Conservation (phyloP, 2,888 invertebrate genomes). For the Hybos culiciformis region DNA sequence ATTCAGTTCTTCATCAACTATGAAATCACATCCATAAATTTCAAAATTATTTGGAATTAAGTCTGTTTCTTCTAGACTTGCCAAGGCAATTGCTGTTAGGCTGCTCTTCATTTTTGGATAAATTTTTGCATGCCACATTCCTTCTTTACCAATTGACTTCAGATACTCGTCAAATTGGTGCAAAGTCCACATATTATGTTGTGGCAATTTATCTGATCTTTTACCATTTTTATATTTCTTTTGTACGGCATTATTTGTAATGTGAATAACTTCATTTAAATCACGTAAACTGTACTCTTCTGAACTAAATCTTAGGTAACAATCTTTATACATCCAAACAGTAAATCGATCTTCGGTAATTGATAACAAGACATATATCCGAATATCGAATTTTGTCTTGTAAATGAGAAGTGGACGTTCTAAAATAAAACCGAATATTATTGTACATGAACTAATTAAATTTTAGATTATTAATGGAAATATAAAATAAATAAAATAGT, state of each 20-base stretch:
- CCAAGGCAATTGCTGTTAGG: slow-evolving; percentile 63
- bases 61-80: slow-evolving; percentile 59
- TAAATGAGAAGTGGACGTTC: slow-evolving; percentile 70
- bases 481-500: not conserved
- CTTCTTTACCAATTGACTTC: slow-evolving; percentile 31
- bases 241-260: slow-evolving; percentile 81
- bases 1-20: slow-evolving; percentile 67
- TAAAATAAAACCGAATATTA: too few relatives aligned
- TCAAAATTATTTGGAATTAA: slow-evolving; percentile 67
- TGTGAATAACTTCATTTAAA: slow-evolving; percentile 72
- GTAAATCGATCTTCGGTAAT: slow-evolving; percentile 58
- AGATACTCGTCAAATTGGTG: slow-evolving; percentile 54
- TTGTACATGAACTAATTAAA: slow-evolving; percentile 15
- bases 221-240: slow-evolving; percentile 39
- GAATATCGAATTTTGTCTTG: slow-evolving; percentile 81
- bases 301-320: slow-evolving; percentile 76
- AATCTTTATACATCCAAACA: slow-evolving; percentile 76
- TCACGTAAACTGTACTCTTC: slow-evolving; percentile 63
- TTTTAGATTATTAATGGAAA: not conserved
- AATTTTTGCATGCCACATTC: slow-evolving; percentile 53
- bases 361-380: slow-evolving; percentile 71
- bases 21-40: slow-evolving; percentile 84
- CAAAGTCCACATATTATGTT: slow-evolving; percentile 74
- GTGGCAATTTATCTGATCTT: slow-evolving; percentile 45
- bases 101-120: slow-evolving; percentile 77